Evolutionary conservation across 1,140 invertebrate species (phyloP), one percentile per base, ranked within the genome.

Genomic region (Drosophila kurseongensis): DNA sequence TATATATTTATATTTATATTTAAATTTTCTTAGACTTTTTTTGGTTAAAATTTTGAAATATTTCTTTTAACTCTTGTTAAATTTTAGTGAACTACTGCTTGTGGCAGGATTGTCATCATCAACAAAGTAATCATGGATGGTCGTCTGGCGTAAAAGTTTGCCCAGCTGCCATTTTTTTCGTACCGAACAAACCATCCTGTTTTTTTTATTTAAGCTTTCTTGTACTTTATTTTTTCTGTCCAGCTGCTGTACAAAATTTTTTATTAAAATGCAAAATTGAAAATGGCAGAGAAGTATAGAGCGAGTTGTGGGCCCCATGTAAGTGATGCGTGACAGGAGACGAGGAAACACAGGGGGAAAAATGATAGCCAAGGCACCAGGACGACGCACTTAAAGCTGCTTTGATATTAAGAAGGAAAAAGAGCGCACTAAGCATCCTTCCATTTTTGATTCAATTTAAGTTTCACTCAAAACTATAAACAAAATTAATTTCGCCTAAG

Each of bases 241-340:
- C 74, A 68, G 80, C 69, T 86, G 55, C 69, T 62, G 69, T 77
- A 72, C 83, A 89, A 83, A 89, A 88, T 88, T 88, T 79, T 88
- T 89, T 89, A 88, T 88, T 88, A 88, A 88, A 88, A 88, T 88
- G 83, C 84, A 88, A 88, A 88, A 88, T 88, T 88, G 83, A 88
- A 88, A 88, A 83, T 77, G 79, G 84, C 69, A 79, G 41, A 47
- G 61, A 58, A 71, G 45, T 44, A 63, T 38, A 32, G 48, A 18
- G 18, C 35, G 56, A 29, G 62, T 38, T 75, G 73, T 65, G 71
- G 63, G 40, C 42, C 79, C 73, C 75, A 80, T 78, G 67, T 78
- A 76, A 82, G 78, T 82, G 83, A 86, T 86, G 82, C 82, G 82
- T 85, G 82, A 81, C 82, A 78, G 63, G 60, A 32, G 55, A 5